Base-by-base conservation (phyloP, 2,888 invertebrate genomes). In the Thecophora atra region DNA sequence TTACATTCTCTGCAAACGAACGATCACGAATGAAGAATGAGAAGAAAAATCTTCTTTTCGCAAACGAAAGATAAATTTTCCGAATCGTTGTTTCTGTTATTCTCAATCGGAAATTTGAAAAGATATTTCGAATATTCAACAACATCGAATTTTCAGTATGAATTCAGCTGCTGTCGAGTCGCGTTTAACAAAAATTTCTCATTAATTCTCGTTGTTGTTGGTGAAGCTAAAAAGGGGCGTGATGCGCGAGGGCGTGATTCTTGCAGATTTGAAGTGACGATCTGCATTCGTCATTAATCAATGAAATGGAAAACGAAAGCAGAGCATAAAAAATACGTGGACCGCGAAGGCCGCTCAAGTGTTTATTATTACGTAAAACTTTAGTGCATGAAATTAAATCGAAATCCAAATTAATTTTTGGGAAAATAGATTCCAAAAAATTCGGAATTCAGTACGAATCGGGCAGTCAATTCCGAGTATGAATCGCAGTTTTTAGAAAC, bases 111-210 rank as follows among this genome's bases (percentile, higher is more conserved):
- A 26, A 52, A 52, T 66, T 28, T 19, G n/a, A n/a, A n/a, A 42
- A 24, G 68, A 44, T 47, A 24, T 58, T 37, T 15, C 17, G 58
- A 17, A 52, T 65, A 58, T 52, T 71, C 65, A 44, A 58, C 44
- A 71, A 71, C 60, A 58, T 58, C 26, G 26, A 51, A 26, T 58
- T 37, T 63, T 81, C 79, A 81, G 81, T 81, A 77, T 78, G 79
- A 79, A 78, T 78, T 79, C 77, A 71, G 79, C 71, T 79, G 76
- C 80, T 78, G 76, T 79, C 78, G 81, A 76, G 79, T 75, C 75
- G 80, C 77, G 75, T 68, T 68, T 65, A 13, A 21, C 37, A 19
- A 2, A 64, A 52, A 17, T 30, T 64, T 54, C 30, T 2, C 21
- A 37, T 24, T 37, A 52, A 6, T 54, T 30, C 17, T 37, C n/a